Base-by-base conservation (phyloP, 2,888 invertebrate species). In the Hoplodrina ambigua region DNA sequence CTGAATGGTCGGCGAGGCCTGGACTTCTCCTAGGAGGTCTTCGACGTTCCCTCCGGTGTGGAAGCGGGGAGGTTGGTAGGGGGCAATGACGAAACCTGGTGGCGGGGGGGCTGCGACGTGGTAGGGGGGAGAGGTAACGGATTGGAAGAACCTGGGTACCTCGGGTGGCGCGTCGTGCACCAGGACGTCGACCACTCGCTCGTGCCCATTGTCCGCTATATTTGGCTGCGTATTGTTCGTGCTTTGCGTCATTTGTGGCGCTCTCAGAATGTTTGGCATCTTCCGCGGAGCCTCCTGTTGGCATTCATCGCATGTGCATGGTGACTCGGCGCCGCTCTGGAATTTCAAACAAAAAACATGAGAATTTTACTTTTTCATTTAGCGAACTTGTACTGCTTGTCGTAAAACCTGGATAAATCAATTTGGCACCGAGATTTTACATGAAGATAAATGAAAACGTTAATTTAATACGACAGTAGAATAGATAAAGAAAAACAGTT, bases 21-120 rank as follows among this genome's bases (percentile, higher is more conserved):
- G 97, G 8, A 97, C 97, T 75, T 97, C 97, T 70, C 97, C 97
- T 0, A 97, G 91, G 55, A 97, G 91, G 75, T 97, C 97, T 82
- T 97, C 97, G 53, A 97, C 93, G 86, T 97, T 97, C 0, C 97
- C 97, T 15, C 97, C 97, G 33, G 96, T 96, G 84, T 94, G 94
- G 88, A 96, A 96, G 53, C 94, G 89, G 63, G 93, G 94, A 0
- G 92, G 85, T 84, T 93, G 93, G 84, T 92, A 94, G 1, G 95
- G 93, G 33, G 93, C 92, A 33, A 94, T 87, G 52, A 95, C 92
- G 83, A 96, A 95, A 25, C 95, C 95, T 7, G 95, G 94, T 2
- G 94, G 94, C 15, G 94, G 94, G 20, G 92, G 90, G 53, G 86
- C 77, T 49, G 91, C 81, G 62, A 92, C 84, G 81, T 94, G 93